Conservation (phyloP, 2,888 invertebrate genomes). For the Clistopyga incitator region DNA sequence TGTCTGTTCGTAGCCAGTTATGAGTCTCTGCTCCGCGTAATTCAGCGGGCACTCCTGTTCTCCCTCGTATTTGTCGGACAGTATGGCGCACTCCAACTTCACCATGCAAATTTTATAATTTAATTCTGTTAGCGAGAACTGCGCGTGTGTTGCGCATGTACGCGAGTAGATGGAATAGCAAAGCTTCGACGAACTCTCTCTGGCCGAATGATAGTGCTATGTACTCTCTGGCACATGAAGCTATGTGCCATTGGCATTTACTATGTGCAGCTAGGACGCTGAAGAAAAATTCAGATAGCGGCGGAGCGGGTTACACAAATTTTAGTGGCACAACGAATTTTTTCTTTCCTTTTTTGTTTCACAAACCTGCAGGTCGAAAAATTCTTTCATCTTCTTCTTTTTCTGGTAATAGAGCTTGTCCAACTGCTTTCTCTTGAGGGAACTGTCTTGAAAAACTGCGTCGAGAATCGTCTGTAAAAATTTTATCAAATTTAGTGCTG, state of each 20-base stretch:
- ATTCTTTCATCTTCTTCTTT: slow-evolving; percentile 86
- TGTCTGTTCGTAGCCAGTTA: slow-evolving; percentile 86
- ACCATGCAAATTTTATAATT: slow-evolving; percentile 70
- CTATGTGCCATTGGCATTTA: slow-evolving; percentile 26
- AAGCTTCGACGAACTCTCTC: slow-evolving; percentile 38
- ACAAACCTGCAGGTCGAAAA: slow-evolving; percentile 87
- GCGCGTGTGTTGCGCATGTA: slow-evolving; percentile 20
- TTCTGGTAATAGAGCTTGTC: slow-evolving; percentile 87
- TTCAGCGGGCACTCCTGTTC: slow-evolving; percentile 67
- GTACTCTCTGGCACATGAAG: neutral
- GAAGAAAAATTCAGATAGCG: slow-evolving; percentile 2
- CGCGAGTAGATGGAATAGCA: slow-evolving; percentile 58
- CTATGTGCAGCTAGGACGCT: neutral
- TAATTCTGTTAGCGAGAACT: slow-evolving; percentile 59
- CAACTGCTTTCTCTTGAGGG: slow-evolving; percentile 87
- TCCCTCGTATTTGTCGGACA: slow-evolving; percentile 70
- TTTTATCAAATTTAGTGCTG: neutral
- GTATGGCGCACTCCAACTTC: slow-evolving; percentile 73
- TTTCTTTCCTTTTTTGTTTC: neutral
- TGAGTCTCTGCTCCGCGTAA: slow-evolving; percentile 73
- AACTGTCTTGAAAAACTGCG: slow-evolving; percentile 87
- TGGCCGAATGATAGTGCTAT: slow-evolving; percentile 33
- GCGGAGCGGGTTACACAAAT: neutral
- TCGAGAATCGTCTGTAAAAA: slow-evolving; percentile 86
- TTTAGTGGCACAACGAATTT: neutral